phyloP scores from a whole-genome alignment of 2,113 vertebrate species.

The Peromyscus polionotus region DNA sequence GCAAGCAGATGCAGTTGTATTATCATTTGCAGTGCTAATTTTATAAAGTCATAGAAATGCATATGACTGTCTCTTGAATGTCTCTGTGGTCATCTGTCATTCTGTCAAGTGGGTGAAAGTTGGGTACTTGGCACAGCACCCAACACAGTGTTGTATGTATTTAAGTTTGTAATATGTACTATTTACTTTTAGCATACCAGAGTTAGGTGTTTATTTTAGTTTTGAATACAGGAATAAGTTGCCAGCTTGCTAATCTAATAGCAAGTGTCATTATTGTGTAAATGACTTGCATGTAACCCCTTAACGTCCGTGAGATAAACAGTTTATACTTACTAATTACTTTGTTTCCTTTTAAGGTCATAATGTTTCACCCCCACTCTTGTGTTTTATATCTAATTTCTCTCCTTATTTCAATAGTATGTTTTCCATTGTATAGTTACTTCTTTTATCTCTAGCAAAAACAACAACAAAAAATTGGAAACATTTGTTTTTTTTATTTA shows the following conservation, averaged over 20 bases:
- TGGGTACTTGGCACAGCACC: neutral
- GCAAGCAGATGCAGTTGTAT: constrained; percentile 51
- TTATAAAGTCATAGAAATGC: constrained; percentile 55
- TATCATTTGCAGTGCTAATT: constrained; percentile 57
- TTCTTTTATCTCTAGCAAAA: constrained; percentile 61
- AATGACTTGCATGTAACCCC: neutral
- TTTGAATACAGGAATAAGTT: constrained; percentile 3
- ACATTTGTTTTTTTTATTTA: neutral
- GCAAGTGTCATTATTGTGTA: neutral
- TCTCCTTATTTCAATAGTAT: constrained; percentile 50
- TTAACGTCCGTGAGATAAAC: constrained; percentile 33
- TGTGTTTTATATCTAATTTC: constrained; percentile 34
- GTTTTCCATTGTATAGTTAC: neutral
- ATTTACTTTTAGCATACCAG: neutral
- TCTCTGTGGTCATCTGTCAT: constrained; percentile 21
- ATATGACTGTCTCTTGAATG: constrained; percentile 20
- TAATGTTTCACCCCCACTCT: constrained; percentile 23
- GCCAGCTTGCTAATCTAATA: neutral
- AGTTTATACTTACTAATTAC: neutral
- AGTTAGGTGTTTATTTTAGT: neutral
- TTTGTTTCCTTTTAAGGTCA: constrained; percentile 13
- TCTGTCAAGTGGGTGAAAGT: neutral
- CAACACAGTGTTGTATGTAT: neutral
- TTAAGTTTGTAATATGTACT: neutral
- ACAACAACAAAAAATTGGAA: constrained; percentile 56